A percentile compares a stretch with the other conserved stretches of the same genome.
phyloP scores from a whole-genome alignment of 30 jellyfish, hydroid and myxozoan species.

The Pelagia noctiluca region DNA sequence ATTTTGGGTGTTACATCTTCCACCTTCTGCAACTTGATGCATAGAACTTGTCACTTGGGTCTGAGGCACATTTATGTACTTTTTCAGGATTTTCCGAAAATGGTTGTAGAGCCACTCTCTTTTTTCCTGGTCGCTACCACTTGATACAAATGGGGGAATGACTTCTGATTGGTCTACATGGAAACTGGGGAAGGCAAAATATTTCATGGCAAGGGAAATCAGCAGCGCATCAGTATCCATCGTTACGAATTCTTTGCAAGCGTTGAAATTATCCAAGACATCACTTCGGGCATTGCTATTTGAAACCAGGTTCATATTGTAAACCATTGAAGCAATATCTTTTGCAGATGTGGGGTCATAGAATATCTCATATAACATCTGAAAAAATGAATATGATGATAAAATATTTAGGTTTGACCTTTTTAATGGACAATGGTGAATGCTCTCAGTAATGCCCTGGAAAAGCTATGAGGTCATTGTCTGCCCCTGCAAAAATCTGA shows the following conservation, averaged over 20 bases:
- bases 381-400: no score
- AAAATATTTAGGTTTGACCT: background rate
- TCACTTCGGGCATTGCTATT: slow-evolving; percentile 2
- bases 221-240: background rate
- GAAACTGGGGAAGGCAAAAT: background rate
- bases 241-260: slow-evolving; percentile 1
- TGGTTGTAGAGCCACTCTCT: background rate
- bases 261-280: slow-evolving; percentile 2
- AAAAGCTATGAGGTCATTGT: no score
- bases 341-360: background rate
- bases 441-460: no score
- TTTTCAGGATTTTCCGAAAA: background rate
- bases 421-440: no score
- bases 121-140: background rate
- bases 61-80: background rate
- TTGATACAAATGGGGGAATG: background rate
- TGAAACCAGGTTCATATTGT: background rate
- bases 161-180: background rate
- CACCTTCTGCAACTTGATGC: background rate
- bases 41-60: background rate
- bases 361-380: slow-evolving; percentile 6
- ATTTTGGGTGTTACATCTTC: background rate
- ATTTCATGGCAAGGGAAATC: background rate
- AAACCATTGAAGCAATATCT: slow-evolving; percentile 4
- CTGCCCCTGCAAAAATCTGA: no score